Conservation (phyloP, 1,140 invertebrate genomes). For the Musca domestica region DNA sequence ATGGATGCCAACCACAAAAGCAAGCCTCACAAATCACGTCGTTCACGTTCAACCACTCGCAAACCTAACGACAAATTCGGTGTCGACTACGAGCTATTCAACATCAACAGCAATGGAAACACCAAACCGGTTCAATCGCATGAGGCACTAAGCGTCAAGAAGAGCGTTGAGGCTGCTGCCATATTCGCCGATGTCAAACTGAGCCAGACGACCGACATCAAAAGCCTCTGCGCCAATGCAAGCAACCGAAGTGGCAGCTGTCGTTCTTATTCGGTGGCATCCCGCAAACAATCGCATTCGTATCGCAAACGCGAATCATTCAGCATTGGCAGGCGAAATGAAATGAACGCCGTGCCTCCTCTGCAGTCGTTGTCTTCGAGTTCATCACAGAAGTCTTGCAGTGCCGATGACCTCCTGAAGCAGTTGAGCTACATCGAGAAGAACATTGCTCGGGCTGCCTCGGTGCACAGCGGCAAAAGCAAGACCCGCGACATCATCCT, state of each 20-base stretch:
- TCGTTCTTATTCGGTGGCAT: slow-evolving; percentile 28
- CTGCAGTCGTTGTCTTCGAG: slow-evolving; percentile 25
- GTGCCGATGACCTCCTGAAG: slow-evolving; percentile 43
- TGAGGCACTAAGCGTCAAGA: slow-evolving; percentile 79
- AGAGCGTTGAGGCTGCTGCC: slow-evolving; percentile 83
- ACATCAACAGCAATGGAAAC: slow-evolving; percentile 50
- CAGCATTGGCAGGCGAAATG: slow-evolving; percentile 36
- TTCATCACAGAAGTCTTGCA: slow-evolving; percentile 37
- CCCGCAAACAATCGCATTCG: slow-evolving; percentile 26
- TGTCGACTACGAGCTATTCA: slow-evolving; percentile 70
- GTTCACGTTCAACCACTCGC: slow-evolving; percentile 23
- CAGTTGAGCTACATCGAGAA: slow-evolving; percentile 49
- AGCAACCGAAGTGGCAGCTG: slow-evolving; percentile 32
- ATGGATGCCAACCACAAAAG: slow-evolving; percentile 24
- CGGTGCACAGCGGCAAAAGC: slow-evolving; percentile 35
- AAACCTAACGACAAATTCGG: slow-evolving; percentile 63
- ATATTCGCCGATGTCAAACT: slow-evolving; percentile 70
- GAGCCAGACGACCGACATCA: slow-evolving; percentile 53
- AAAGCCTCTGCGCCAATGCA: slow-evolving; percentile 39
- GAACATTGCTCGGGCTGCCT: slow-evolving; percentile 28
- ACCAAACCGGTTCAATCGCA: slow-evolving; percentile 57
- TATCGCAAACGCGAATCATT: slow-evolving; percentile 37
- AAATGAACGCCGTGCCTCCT: background rate
- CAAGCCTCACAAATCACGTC: slow-evolving; percentile 19
- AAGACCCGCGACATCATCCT: background rate